Percentiles rank a stretch among this genome's conserved stretches.
Conservation (phyloP, 2,797 vertebrate species). For the Pogonophryne albipinna region DNA sequence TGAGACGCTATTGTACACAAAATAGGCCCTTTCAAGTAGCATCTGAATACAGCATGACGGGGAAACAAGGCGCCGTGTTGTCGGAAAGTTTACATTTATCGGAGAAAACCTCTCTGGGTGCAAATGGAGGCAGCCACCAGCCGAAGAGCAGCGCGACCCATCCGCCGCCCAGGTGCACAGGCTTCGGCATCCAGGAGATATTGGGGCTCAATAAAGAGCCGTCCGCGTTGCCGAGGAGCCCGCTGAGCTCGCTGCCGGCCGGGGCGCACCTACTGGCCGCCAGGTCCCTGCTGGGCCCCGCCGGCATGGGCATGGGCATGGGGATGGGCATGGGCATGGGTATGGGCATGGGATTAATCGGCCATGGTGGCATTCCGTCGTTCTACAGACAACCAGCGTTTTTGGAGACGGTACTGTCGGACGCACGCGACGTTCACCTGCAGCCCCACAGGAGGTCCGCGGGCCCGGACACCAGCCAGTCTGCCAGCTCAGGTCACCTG, state of each 20-base stretch:
- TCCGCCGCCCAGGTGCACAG: slow-evolving; percentile 92
- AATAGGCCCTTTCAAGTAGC: slow-evolving; percentile 61
- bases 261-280: slow-evolving; percentile 93
- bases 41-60: slow-evolving; percentile 86
- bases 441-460: slow-evolving; percentile 89
- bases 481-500: slow-evolving; percentile 93
- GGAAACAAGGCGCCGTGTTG: slow-evolving; percentile 91
- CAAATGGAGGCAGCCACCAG: slow-evolving; percentile 77
- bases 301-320: slow-evolving; percentile 88
- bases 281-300: slow-evolving; percentile 91
- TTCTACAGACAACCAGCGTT: slow-evolving; percentile 96
- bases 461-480: slow-evolving; percentile 90
- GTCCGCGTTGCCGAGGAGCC: slow-evolving; percentile 85
- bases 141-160: slow-evolving; percentile 80
- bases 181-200: slow-evolving; percentile 98
- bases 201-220: slow-evolving; percentile 97
- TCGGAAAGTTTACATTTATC: slow-evolving; percentile 88
- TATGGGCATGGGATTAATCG: slow-evolving; percentile 90
- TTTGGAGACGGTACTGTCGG: slow-evolving; percentile 92
- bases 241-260: slow-evolving; percentile 88
- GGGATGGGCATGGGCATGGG: slow-evolving; percentile 77
- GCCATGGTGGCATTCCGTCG: slow-evolving; percentile 91
- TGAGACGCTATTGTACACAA: slow-evolving; percentile 59
- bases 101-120: slow-evolving; percentile 80
- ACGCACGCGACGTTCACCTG: slow-evolving; percentile 92